phyloP scores from a whole-genome alignment of 1,140 invertebrate species.

The Scaptomyza graminum region DNA sequence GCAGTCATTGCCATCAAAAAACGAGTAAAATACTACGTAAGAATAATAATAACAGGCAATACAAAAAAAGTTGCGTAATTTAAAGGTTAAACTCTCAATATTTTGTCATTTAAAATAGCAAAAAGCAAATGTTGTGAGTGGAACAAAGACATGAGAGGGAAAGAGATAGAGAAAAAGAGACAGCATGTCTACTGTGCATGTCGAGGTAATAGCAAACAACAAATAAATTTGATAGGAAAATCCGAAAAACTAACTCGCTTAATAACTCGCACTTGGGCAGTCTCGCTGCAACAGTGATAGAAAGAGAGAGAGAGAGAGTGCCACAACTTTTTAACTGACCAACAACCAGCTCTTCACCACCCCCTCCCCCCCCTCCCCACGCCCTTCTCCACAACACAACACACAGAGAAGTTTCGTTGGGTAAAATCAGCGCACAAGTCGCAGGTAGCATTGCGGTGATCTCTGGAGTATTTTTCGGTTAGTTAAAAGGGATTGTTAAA shows the following conservation, averaged over 20 bases:
- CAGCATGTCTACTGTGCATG: neutral
- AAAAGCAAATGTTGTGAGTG: conserved; percentile 9
- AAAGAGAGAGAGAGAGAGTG: neutral
- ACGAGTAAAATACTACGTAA: neutral
- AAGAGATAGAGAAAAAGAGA: neutral
- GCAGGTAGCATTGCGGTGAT: neutral
- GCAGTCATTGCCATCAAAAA: conserved; percentile 6
- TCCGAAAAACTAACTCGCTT: conserved; percentile 63
- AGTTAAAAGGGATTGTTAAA: too few relatives aligned
- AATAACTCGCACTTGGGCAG: conserved; percentile 59
- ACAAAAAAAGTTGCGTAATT: too few relatives aligned
- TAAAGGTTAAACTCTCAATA: too few relatives aligned
- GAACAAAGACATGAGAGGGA: neutral
- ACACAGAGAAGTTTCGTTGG: conserved; percentile 20
- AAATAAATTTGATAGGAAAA: conserved; percentile 65
- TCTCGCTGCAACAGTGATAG: neutral
- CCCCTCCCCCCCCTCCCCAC: neutral
- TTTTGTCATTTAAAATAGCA: too few relatives aligned
- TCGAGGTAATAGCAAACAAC: conserved; percentile 45
- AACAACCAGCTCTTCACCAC: conserved; percentile 4
- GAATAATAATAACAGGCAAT: too few relatives aligned
- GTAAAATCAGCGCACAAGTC: conserved; percentile 12
- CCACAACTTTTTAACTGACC: conserved; percentile 34
- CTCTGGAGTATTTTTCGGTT: conserved; percentile 20
- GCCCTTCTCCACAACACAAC: conserved; percentile 2